phyloP scores from a whole-genome alignment of 2,888 invertebrate genomes.

The Zaprionus bogoriensis region DNA sequence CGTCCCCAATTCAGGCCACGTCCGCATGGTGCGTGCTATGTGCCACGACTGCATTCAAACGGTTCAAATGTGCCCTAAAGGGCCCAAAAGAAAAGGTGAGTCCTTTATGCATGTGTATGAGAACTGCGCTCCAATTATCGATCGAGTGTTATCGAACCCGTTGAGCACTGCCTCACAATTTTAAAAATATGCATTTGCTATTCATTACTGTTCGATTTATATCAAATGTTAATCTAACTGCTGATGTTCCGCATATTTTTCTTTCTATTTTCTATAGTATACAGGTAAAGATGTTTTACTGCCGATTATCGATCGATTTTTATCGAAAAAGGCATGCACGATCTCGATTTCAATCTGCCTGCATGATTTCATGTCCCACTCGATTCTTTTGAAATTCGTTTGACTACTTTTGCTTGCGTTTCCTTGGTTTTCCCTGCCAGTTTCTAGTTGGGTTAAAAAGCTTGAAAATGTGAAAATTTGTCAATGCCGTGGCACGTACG shows the following conservation, averaged over 20 bases:
- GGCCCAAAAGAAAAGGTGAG: too few relatives aligned
- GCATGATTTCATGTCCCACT: background rate
- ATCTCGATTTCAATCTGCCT: background rate
- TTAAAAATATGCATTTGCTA: too few relatives aligned
- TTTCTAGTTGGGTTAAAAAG: background rate
- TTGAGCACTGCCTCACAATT: too few relatives aligned
- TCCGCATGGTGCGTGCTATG: background rate
- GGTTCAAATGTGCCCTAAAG: background rate
- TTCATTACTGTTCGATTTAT: too few relatives aligned
- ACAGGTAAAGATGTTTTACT: too few relatives aligned
- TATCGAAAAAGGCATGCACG: background rate
- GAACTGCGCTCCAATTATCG: too few relatives aligned
- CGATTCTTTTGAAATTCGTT: background rate
- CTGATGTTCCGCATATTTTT: too few relatives aligned
- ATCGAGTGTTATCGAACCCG: too few relatives aligned
- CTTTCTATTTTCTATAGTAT: too few relatives aligned
- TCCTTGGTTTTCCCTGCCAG: background rate
- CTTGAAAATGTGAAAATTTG: background rate
- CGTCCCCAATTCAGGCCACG: conserved; percentile 14
- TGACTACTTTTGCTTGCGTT: background rate
- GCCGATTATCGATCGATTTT: background rate
- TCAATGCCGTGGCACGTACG: background rate
- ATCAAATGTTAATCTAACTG: too few relatives aligned
- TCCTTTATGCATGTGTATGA: too few relatives aligned
- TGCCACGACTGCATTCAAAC: background rate